Percentiles rank a stretch among this genome's conserved stretches.
Conservation (phyloP, 2,888 invertebrate species). For the Himalopsyche anomala region DNA sequence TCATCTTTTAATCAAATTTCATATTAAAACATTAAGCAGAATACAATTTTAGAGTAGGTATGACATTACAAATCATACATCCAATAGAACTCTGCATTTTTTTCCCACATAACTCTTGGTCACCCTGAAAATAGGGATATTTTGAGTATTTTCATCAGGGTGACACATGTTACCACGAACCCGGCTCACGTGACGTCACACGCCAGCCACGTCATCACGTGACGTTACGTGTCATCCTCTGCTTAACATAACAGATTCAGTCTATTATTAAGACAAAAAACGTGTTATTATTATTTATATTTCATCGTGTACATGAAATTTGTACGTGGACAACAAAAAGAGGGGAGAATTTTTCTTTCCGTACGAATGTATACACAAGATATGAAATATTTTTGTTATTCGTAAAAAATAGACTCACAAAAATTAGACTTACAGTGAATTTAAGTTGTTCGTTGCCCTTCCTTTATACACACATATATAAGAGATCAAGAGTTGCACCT, state of each 20-base stretch:
- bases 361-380: no score
- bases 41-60: no score
- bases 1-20: no score
- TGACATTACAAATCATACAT: no score
- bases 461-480: no score
- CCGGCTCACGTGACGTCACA: slow-evolving; percentile 3
- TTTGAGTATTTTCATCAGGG: slow-evolving; percentile 10
- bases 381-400: no score
- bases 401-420: no score
- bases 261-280: background rate
- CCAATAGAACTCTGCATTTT: background rate
- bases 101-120: background rate
- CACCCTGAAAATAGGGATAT: background rate
- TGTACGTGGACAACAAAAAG: background rate
- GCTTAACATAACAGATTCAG: background rate
- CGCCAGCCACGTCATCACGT: slow-evolving; percentile 12
- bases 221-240: slow-evolving; percentile 16
- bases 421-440: no score
- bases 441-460: no score
- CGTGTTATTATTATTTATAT: background rate
- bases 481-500: no score
- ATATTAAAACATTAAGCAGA: no score
- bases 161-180: slow-evolving; percentile 11
- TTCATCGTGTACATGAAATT: background rate
- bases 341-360: no score